These are phyloP conservation scores for Semnopithecus entellus DNA, from an alignment of 2,113 vertebrate genomes.

Conservation along the genomic window DNA sequence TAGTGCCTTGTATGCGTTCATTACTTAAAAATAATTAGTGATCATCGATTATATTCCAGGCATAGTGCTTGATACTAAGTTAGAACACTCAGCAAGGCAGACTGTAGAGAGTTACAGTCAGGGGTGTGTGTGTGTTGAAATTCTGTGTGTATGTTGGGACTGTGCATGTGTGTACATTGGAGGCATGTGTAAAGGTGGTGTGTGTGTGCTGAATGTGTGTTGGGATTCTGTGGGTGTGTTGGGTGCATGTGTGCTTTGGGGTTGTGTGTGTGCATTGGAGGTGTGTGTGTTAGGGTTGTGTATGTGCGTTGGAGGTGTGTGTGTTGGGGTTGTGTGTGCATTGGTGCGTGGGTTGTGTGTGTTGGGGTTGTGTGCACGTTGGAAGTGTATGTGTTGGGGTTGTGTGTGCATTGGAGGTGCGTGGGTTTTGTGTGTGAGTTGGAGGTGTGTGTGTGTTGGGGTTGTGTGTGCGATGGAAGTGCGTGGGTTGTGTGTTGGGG, in stretches of 20 bases:
- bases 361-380: rapidly evolving
- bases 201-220: rapidly evolving
- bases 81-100: background rate
- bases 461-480: rapidly evolving
- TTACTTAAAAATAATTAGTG: slow-evolving; percentile 23
- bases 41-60: background rate
- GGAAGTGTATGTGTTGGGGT: too few species aligned
- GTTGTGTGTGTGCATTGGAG: background rate
- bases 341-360: too few species aligned
- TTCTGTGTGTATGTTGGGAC: too few species aligned
- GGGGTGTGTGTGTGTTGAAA: background rate
- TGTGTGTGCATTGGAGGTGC: background rate
- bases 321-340: rapidly evolving
- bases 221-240: too few species aligned
- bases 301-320: background rate
- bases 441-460: too few species aligned
- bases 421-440: background rate
- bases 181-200: rapidly evolving
- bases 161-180: too few species aligned
- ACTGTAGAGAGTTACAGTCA: background rate
- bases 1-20: background rate
- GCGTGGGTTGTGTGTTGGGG: background rate
- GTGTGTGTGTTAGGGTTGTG: background rate
- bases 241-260: too few species aligned
- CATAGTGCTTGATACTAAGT: background rate